Evolutionary conservation across 2,797 vertebrate species (phyloP).

Genomic region (Dipus sagitta): DNA sequence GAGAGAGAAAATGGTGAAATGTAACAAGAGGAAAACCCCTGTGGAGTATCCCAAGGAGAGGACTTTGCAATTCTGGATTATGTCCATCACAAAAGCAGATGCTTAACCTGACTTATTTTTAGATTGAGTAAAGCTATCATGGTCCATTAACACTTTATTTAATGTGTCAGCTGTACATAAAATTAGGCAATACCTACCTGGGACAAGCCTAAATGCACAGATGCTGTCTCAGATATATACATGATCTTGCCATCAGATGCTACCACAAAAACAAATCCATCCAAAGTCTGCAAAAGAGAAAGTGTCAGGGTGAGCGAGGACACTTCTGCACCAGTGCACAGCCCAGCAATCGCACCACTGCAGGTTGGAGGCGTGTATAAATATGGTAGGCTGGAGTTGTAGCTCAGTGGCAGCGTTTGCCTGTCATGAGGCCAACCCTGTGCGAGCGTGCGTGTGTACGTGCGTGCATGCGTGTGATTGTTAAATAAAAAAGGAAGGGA

Average conservation of each 20-base stretch:
- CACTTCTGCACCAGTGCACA: neutral
- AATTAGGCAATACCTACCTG: slow-evolving; percentile 90
- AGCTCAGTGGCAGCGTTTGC: neutral
- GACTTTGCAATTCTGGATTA: neutral
- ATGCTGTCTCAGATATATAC: slow-evolving; percentile 98
- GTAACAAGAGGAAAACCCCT: slow-evolving; percentile 56
- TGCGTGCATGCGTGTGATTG: neutral
- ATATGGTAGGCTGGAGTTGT: neutral
- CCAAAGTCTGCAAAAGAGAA: slow-evolving; percentile 92
- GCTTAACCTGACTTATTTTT: neutral
- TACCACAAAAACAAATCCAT: slow-evolving; percentile 97
- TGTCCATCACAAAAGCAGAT: neutral
- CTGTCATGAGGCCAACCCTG: neutral
- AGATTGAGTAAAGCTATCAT: neutral
- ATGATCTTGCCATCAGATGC: slow-evolving; percentile 98
- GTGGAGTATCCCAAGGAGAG: neutral
- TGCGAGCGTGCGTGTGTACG: neutral
- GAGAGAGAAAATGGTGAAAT: slow-evolving; percentile 76
- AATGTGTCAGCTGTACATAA: neutral
- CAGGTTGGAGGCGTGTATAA: neutral
- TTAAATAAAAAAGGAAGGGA: neutral
- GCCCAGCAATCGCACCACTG: neutral
- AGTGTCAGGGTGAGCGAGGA: slow-evolving; percentile 46
- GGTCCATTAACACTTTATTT: neutral
- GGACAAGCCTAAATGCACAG: slow-evolving; percentile 96